These are phyloP conservation scores for Heptascelio sp. DNA, from an alignment of 2,888 invertebrate species.

Conservation along the genomic window DNA sequence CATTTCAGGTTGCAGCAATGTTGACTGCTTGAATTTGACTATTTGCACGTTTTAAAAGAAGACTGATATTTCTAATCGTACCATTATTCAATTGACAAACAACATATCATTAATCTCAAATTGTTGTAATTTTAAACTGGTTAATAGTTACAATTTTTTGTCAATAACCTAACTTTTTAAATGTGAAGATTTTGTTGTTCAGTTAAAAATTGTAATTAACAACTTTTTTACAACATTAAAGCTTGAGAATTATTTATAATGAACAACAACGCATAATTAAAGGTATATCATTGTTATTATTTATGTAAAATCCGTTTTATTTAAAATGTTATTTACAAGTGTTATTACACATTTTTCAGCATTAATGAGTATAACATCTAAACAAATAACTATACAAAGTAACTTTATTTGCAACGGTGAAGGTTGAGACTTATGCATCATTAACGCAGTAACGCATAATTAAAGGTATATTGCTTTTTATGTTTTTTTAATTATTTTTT, in stretches of 20 bases:
- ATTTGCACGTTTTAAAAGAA: neutral
- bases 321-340: too few species aligned
- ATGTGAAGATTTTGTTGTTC: neutral
- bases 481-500: too few species aligned
- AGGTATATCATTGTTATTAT: neutral
- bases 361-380: too few species aligned
- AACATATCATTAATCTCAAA: neutral
- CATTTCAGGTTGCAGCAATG: neutral
- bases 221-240: neutral
- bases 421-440: too few species aligned
- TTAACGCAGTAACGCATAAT: too few species aligned
- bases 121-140: neutral
- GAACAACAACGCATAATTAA: neutral
- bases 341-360: too few species aligned
- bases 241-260: too few species aligned
- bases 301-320: neutral
- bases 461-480: too few species aligned
- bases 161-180: slow-evolving; percentile 12
- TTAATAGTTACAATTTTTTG: neutral
- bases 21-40: neutral
- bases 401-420: too few species aligned
- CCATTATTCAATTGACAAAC: neutral
- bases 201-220: neutral
- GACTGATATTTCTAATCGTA: neutral
- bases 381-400: too few species aligned